These are phyloP conservation scores for Drosophila serrata DNA, from an alignment of 1,140 invertebrate genomes.

Conservation along the genomic window DNA sequence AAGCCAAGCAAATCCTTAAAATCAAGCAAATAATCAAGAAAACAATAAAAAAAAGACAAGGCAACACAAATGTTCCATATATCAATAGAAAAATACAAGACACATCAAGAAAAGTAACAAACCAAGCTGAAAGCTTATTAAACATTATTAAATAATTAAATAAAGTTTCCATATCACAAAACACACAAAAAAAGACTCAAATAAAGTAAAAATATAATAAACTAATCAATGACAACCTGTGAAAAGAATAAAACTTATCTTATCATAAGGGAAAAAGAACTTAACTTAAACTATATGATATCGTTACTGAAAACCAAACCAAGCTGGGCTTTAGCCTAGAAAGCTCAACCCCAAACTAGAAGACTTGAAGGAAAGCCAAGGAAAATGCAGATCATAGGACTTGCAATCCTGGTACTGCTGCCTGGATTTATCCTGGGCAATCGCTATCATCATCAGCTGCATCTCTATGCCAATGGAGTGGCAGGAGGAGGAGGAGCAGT, in stretches of 20 bases:
- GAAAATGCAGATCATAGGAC: constrained; percentile 44
- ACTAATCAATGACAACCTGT: constrained; percentile 13
- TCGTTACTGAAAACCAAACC: not conserved
- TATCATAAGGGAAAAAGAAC: constrained; percentile 4
- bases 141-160: not conserved
- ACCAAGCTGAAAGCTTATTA: not conserved
- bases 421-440: constrained; percentile 22
- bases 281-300: constrained; percentile 14
- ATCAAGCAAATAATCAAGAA: not conserved
- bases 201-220: not conserved
- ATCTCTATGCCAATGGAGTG: constrained; percentile 38
- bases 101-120: constrained; percentile 13
- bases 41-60: not conserved
- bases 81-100: constrained; percentile 6
- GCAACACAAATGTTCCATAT: not conserved
- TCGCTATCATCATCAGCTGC: constrained; percentile 55
- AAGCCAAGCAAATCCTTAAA: constrained; percentile 20
- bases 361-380: constrained; percentile 24
- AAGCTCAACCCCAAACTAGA: constrained; percentile 19
- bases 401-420: constrained; percentile 30
- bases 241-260: constrained; percentile 1
- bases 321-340: constrained; percentile 36
- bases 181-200: no score
- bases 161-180: constrained; percentile 9
- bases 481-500: not conserved